These are phyloP conservation scores for Craterocephalus amniculus DNA, from an alignment of 2,797 vertebrate genomes.

Conservation along the genomic window DNA sequence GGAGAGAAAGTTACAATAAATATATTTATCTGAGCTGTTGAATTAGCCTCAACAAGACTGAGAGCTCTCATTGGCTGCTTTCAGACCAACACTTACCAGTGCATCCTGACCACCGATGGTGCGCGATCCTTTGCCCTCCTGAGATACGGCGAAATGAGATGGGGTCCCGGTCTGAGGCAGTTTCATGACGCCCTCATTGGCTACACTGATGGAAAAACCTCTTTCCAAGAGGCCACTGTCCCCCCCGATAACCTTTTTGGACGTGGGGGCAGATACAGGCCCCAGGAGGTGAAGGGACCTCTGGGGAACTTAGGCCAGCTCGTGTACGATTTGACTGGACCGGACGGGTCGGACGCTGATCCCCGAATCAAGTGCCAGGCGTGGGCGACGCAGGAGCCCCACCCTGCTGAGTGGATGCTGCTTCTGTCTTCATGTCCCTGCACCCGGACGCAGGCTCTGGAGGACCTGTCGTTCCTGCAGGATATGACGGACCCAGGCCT, in stretches of 20 bases:
- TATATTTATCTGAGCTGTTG: background rate
- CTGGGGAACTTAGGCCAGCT: constrained; percentile 78
- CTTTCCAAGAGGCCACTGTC: constrained; percentile 73
- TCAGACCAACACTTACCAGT: constrained; percentile 88
- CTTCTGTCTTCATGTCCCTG: constrained; percentile 81
- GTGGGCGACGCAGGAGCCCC: constrained; percentile 81
- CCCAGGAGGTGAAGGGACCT: constrained; percentile 77
- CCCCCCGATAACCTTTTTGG: constrained; percentile 78
- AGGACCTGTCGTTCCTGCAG: constrained; percentile 78
- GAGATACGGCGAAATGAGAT: constrained; percentile 82
- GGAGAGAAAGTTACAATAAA: background rate
- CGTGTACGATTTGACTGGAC: constrained; percentile 79
- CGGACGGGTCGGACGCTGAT: constrained; percentile 45
- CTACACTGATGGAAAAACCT: constrained; percentile 80
- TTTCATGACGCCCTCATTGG: constrained; percentile 82
- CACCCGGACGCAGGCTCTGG: constrained; percentile 77
- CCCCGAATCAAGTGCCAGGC: constrained; percentile 75
- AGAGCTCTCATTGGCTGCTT: constrained; percentile 12
- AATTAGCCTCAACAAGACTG: background rate
- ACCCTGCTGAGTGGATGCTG: constrained; percentile 74
- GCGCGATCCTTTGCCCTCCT: constrained; percentile 82
- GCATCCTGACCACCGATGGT: constrained; percentile 85
- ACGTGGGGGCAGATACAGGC: constrained; percentile 81
- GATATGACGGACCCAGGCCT: constrained; percentile 61
- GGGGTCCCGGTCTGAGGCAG: constrained; percentile 82